These are phyloP conservation scores for Dryobota labecula DNA, from an alignment of 2,888 invertebrate genomes.

Conservation along the genomic window DNA sequence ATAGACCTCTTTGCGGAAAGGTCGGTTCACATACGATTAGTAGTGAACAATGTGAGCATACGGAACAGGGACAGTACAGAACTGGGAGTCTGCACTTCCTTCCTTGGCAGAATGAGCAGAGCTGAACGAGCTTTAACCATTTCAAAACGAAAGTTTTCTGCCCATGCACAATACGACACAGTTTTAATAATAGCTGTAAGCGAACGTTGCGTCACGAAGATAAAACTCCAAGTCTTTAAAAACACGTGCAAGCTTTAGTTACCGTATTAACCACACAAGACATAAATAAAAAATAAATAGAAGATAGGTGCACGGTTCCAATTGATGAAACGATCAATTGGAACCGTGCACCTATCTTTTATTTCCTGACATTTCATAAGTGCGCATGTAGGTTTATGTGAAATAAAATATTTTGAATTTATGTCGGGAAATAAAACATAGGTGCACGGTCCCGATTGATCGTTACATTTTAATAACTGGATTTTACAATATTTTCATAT, in stretches of 20 bases:
- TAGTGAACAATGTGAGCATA: not conserved
- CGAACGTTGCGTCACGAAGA: not conserved
- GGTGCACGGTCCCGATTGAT: not conserved
- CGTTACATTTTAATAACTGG: not conserved
- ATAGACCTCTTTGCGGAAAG: conserved; percentile 18
- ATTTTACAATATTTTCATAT: not conserved
- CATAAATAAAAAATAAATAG: not conserved
- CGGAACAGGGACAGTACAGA: not conserved
- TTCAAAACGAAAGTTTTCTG: conserved; percentile 8
- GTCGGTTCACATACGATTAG: conserved; percentile 3
- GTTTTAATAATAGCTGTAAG: not conserved
- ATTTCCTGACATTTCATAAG: too few species aligned
- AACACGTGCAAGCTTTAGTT: not conserved
- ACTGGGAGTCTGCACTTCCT: conserved; percentile 9
- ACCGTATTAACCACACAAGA: not conserved
- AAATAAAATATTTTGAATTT: too few species aligned
- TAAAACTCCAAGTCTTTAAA: not conserved
- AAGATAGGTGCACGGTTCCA: not conserved
- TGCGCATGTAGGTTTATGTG: too few species aligned
- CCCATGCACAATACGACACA: not conserved
- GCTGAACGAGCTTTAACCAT: not conserved
- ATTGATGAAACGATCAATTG: too few species aligned
- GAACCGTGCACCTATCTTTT: too few species aligned
- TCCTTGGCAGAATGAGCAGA: conserved; percentile 3
- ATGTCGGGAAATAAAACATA: not conserved